phyloP scores from a whole-genome alignment of 2,113 vertebrate genomes.

The Pelobates fuscus region DNA sequence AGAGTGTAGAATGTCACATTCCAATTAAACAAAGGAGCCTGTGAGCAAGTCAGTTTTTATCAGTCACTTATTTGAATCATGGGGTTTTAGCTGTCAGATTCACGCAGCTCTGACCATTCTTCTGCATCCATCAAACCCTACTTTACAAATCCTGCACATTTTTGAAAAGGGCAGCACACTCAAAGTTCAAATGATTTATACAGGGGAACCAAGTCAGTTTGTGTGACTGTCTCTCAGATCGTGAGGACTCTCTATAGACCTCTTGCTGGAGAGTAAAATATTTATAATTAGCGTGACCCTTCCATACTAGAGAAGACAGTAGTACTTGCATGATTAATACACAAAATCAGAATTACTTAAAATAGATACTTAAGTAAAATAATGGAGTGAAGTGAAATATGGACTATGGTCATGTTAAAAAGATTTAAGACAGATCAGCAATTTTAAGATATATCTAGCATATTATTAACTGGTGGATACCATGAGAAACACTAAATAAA shows the following conservation, averaged over 20 bases:
- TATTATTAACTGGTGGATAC: too few species aligned
- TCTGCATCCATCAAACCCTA: slow-evolving; percentile 12
- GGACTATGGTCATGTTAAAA: too few species aligned
- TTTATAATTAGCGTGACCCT: slow-evolving; percentile 24
- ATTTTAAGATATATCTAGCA: too few species aligned
- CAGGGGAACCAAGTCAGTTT: slow-evolving; percentile 9
- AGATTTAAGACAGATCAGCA: too few species aligned
- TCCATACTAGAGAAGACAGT: slow-evolving; percentile 5
- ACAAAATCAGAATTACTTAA: too few species aligned
- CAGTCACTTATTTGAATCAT: slow-evolving; percentile 40
- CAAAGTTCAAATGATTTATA: slow-evolving; percentile 11
- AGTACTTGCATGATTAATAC: not conserved
- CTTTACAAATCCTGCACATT: slow-evolving; percentile 21
- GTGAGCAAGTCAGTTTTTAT: slow-evolving; percentile 41
- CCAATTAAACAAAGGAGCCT: slow-evolving; percentile 32
- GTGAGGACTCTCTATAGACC: slow-evolving; percentile 31
- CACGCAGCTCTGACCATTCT: not conserved
- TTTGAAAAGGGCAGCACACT: slow-evolving; percentile 7
- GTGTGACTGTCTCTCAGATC: slow-evolving; percentile 26
- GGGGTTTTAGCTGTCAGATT: slow-evolving; percentile 2
- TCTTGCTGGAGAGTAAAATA: not conserved
- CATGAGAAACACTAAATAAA: too few species aligned
- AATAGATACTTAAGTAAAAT: too few species aligned
- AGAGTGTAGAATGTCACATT: not conserved
- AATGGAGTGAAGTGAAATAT: too few species aligned